phyloP scores from a whole-genome alignment of 2,888 invertebrate species.

The Apodemia hepburni region DNA sequence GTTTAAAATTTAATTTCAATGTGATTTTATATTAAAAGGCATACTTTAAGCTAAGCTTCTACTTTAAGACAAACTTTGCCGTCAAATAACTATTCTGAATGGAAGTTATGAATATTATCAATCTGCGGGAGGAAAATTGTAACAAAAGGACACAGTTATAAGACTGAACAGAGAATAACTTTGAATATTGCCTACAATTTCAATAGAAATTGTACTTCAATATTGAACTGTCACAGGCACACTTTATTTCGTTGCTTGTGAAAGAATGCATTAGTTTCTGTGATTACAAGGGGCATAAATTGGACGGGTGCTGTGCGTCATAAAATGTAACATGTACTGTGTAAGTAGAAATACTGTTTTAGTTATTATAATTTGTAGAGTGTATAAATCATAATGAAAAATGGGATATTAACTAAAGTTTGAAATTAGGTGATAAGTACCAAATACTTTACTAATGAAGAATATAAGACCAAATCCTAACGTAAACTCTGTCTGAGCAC shows the following conservation, averaged over 20 bases:
- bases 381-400: neutral
- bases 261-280: neutral
- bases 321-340: neutral
- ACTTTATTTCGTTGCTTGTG: neutral
- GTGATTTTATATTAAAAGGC: no score
- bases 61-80: no score
- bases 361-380: neutral
- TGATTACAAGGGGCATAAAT: neutral
- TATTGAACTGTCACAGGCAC: conserved; percentile 9
- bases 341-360: neutral
- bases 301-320: neutral
- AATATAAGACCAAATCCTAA: no score
- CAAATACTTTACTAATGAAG: no score
- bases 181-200: conserved; percentile 2
- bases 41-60: no score
- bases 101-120: neutral
- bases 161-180: neutral
- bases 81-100: no score
- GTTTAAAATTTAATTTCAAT: no score
- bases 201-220: neutral
- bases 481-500: no score
- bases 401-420: no score
- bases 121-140: neutral
- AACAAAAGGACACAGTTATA: neutral
- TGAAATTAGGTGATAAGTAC: no score